Evolutionary conservation across 2,113 vertebrate species (phyloP), one percentile per base, ranked within the genome.

Genomic region (Lanius collurio): DNA sequence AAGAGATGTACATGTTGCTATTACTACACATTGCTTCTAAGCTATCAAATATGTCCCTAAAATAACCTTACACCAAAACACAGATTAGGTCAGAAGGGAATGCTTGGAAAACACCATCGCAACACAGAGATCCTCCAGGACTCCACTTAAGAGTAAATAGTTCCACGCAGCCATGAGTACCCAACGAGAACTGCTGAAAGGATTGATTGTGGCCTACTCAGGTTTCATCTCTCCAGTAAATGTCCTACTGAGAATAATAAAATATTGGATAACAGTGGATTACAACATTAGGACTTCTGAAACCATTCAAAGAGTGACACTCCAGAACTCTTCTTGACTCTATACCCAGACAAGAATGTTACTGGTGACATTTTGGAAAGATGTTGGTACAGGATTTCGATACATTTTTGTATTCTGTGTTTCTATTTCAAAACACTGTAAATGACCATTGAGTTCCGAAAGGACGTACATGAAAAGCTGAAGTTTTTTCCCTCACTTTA

Each of bases 121-220:
- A 60, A 49, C 5, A 26, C 26, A 69, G 50, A 83, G 7, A 50
- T 59, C 22, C 46, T 79, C 46, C 57, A 39, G n/a, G 42, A 39
- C 86, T 91, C 63, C 55, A 5, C 39, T 57, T 24, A 11, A 33
- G 16, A 73, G 28, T 18, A 62, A 81, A 68, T 30, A 60, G 31
- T 27, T 87, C 42, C 62, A 37, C 0, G 0, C 37, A 90, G 68
- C 49, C 10, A 0, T 2, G 3, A 59, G 31, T 68, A 68, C 2
- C 3, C 35, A 75, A 26, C 1, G 6, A 74, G 62, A 87, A 30
- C 41, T 49, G 20, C 80, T 73, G 42, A 57, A 79, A 76, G 14
- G 27, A 56, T 82, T 73, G 85, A 69, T 60, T 78, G 74, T 13
- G n/a, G 33, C 27, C 44, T 70, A 9, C 76, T 95, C 39, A 15